Conservation (phyloP, 1,140 invertebrate species). For the Amyelois transitella region DNA sequence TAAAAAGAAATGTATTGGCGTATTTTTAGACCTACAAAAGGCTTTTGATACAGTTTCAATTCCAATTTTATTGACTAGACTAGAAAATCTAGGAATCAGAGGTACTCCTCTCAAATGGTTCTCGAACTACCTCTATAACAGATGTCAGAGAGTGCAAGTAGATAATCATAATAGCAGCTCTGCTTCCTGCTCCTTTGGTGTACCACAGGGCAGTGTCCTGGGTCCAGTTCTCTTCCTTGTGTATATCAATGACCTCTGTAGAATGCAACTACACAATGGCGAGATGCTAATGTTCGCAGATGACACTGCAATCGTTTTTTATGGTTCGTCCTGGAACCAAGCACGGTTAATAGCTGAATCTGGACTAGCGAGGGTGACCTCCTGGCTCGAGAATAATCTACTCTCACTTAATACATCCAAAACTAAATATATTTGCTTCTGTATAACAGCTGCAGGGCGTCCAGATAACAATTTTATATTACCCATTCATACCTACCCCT, state of each 20-base stretch:
- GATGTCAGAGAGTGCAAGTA: background rate
- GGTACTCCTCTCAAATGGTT: background rate
- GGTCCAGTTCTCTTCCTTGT: background rate
- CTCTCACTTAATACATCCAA: too few relatives aligned
- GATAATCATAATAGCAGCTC: background rate
- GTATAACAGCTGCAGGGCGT: too few relatives aligned
- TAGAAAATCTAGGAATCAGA: background rate
- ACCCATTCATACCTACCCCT: too few relatives aligned
- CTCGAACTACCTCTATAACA: background rate
- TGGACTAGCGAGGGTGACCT: too few relatives aligned
- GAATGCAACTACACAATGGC: too few relatives aligned
- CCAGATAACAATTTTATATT: too few relatives aligned
- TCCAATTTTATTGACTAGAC: background rate
- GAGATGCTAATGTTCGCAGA: conserved; percentile 7
- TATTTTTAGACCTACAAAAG: background rate
- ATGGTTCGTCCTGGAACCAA: too few relatives aligned
- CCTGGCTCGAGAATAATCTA: too few relatives aligned
- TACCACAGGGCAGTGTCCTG: background rate
- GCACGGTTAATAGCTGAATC: too few relatives aligned
- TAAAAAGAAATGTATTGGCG: background rate
- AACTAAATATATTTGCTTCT: too few relatives aligned
- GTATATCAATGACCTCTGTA: background rate
- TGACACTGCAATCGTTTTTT: too few relatives aligned
- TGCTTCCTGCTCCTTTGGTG: background rate
- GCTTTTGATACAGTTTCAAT: background rate